Evolutionary conservation across 2,113 vertebrate species (phyloP).

Genomic region (Eptesicus fuscus): DNA sequence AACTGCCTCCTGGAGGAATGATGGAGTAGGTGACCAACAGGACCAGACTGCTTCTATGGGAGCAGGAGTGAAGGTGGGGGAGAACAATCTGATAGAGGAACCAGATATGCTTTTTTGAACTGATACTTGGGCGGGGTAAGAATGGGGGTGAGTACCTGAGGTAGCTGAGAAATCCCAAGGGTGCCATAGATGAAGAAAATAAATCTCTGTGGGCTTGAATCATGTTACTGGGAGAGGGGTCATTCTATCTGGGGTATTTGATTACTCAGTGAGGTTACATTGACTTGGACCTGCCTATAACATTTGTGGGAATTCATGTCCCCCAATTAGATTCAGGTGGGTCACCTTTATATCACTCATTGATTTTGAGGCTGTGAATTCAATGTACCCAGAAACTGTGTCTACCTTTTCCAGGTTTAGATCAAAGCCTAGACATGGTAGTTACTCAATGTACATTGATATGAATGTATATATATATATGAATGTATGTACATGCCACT

Average conservation of each 20-base stretch:
- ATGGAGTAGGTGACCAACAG: accelerated
- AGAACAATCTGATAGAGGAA: not conserved
- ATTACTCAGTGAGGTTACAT: not conserved
- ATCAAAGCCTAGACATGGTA: not conserved
- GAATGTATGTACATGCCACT: not conserved
- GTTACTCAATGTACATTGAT: not conserved
- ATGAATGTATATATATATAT: no score
- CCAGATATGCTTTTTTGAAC: not conserved
- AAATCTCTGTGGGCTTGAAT: not conserved
- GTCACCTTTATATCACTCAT: not conserved
- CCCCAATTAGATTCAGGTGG: not conserved
- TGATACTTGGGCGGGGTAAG: not conserved
- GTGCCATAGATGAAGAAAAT: accelerated
- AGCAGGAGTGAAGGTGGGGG: not conserved
- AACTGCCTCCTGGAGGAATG: not conserved
- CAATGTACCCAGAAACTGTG: not conserved
- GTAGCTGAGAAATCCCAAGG: not conserved
- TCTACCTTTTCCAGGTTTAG: not conserved
- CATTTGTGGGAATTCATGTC: not conserved
- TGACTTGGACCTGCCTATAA: not conserved
- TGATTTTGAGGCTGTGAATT: not conserved
- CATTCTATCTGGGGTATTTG: not conserved
- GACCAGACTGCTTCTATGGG: not conserved
- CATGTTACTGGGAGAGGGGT: not conserved
- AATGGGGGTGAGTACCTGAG: not conserved